Evolutionary conservation across 2,113 vertebrate genomes (phyloP), one percentile per base, ranked within the genome.

Genomic region (Leptobrachium leishanense): DNA sequence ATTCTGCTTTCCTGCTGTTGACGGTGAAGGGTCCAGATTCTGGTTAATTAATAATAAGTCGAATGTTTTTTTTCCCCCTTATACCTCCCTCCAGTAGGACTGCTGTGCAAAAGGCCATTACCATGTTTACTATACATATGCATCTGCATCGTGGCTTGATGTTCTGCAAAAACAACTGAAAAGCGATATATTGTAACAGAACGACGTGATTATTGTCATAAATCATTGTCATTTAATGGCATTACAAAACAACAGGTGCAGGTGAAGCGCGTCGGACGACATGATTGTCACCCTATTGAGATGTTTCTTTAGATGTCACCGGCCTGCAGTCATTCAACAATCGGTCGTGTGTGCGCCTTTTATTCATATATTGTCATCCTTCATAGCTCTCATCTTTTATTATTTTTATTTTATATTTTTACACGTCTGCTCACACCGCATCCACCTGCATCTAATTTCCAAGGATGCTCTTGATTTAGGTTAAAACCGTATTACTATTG

Each of bases 401-500:
- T n/a, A n/a, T n/a, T n/a, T n/a, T n/a, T n/a, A n/a, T n/a, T n/a
- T n/a, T n/a, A n/a, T n/a, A n/a, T 59, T 39, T 39, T 79, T 59
- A 67, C 70, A 43, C 77, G 66, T 44, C 53, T 70, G 3, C 39
- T 57, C 63, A 59, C 70, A 46, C 3, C n/a, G 57, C 77, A 72
- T 73, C 63, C 70, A 79, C 63, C 70, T 79, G 71, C 77, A 66
- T 74, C 70, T 66, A 41, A 57, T 79, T 79, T 66, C 74, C 77
- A 50, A 79, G 77, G 77, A 79, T 74, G 77, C 57, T 79, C 77
- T 79, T 74, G 77, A 79, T 79, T 79, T 79, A 79, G 77, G 70
- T 79, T 79, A 74, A 79, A 79, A 79, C 67, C 77, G 2, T 79
- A 74, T 79, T 79, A 73, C 77, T 79, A 79, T 79, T 79, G 77